These are phyloP conservation scores for Peromyscus melanophrys DNA, from an alignment of 2,797 vertebrate genomes.

Conservation along the genomic window DNA sequence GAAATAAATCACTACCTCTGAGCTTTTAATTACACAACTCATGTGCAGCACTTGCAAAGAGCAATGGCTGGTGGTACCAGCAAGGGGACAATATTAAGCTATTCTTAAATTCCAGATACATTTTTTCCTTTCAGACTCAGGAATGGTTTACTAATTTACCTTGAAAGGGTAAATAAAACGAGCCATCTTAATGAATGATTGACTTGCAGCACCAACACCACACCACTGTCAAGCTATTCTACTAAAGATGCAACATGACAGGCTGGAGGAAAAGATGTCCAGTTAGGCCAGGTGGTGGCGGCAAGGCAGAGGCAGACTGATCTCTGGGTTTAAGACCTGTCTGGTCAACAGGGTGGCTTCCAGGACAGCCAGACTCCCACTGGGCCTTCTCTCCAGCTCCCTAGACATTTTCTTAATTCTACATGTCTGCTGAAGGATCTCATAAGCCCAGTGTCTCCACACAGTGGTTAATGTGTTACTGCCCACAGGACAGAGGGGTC, in stretches of 20 bases:
- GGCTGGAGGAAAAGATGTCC: neutral
- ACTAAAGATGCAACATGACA: neutral
- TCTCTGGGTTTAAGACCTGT: neutral
- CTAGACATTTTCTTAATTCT: constrained; percentile 56
- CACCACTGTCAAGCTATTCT: constrained; percentile 5
- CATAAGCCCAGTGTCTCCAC: constrained; percentile 40
- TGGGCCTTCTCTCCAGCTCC: neutral
- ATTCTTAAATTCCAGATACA: neutral
- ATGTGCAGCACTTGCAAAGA: constrained; percentile 19
- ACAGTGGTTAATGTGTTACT: constrained; percentile 21
- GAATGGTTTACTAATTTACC: constrained; percentile 5
- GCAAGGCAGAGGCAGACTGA: neutral
- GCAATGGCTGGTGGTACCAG: neutral
- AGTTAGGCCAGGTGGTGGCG: neutral
- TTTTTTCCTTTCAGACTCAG: constrained; percentile 50
- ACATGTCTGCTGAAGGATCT: constrained; percentile 35
- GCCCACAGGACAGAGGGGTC: neutral
- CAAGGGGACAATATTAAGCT: neutral
- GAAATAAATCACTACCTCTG: neutral
- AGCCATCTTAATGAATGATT: neutral
- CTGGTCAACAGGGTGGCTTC: neutral
- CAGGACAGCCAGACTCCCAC: neutral
- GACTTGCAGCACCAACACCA: neutral
- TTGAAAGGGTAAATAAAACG: neutral
- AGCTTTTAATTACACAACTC: constrained; percentile 8